Base-by-base conservation (phyloP, 2,888 invertebrate species). In the Eupeodes luniger region DNA sequence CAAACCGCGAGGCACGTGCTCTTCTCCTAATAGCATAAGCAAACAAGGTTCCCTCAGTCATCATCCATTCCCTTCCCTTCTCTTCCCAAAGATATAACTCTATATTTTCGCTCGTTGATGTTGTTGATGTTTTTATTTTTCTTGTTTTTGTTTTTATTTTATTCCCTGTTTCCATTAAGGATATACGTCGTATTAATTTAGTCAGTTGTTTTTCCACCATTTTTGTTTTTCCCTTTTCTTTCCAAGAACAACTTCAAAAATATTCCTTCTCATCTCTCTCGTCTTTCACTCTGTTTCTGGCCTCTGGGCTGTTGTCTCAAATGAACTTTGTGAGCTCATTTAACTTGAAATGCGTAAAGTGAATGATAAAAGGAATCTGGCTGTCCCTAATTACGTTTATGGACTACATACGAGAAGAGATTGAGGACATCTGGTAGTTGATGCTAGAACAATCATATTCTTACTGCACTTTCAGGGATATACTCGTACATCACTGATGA, bases 1-100 rank as follows among this genome's bases (percentile, higher is more conserved):
- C 36, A 69, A 59, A 74, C 69, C 75, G 40, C 69, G 61, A 84
- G 69, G 55, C 80, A 64, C 75, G 75, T 80, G 79, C 79, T 79
- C 62, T 79, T 57, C 47, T 57, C 19, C 27, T 84, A 75, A 69
- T 69, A 69, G 78, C 66, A 61, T 11, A 75, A 62, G 7, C 66
- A 66, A 81, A 49, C 74, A 59, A 69, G 70, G 49, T 51, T 53
- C 62, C 47, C 57, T 3, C 27, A 61, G 53, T 53, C 51, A 44
- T 59, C 27, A 27, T 27, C 27, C 19, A 19, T 19, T 19, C 19
- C 19, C 19, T 19, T 19, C 2, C 19, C 19, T 19, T 19, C 19
- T 2, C 10, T 69, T 53, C 19, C 40, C 36, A 6, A 57, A 53
- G 34, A 69, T 5, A 36, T 34, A 53, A 40, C 7, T 55, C 36